These are phyloP conservation scores for Ochlodes sylvanus DNA, from an alignment of 2,888 invertebrate genomes.

Conservation along the genomic window DNA sequence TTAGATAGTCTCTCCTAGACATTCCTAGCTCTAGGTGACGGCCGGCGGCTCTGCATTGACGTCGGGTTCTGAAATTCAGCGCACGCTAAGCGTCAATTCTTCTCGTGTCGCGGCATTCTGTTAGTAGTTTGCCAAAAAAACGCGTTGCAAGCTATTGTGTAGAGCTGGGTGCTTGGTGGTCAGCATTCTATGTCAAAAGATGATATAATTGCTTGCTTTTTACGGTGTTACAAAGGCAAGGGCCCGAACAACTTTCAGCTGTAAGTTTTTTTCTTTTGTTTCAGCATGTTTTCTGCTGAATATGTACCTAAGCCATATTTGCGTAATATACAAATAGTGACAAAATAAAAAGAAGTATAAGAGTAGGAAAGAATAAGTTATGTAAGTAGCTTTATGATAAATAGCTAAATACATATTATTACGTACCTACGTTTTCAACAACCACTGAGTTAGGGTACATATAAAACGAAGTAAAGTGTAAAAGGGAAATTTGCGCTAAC, in stretches of 20 bases:
- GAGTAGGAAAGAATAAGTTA: too few species aligned
- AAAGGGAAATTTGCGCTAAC: too few species aligned
- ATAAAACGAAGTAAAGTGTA: too few species aligned
- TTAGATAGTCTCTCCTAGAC: conserved; percentile 4
- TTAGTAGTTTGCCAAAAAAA: conserved; percentile 23
- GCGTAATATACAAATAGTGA: too few species aligned
- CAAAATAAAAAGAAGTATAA: too few species aligned
- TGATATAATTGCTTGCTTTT: conserved; percentile 12
- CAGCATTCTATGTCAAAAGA: conserved; percentile 24
- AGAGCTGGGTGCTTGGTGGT: conserved; percentile 21
- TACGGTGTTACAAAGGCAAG: conserved; percentile 1
- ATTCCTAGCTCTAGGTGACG: conserved; percentile 22
- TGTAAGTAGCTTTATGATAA: too few species aligned
- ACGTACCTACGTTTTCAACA: too few species aligned
- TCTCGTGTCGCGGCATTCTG: conserved; percentile 32
- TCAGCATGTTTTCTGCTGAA: neutral
- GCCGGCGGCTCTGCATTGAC: conserved; percentile 23
- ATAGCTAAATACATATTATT: too few species aligned
- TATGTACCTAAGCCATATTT: neutral
- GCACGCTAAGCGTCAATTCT: conserved; percentile 32
- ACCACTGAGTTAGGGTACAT: too few species aligned
- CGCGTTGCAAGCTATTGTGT: conserved; percentile 1
- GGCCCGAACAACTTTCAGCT: conserved; percentile 3
- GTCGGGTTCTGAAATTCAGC: conserved; percentile 33
- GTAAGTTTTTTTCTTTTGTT: neutral